A percentile compares a stretch with the other conserved stretches of the same genome.
Evolutionary conservation across 1,140 invertebrate genomes (phyloP).

Genomic region (Ctenoplectra terminalis): DNA sequence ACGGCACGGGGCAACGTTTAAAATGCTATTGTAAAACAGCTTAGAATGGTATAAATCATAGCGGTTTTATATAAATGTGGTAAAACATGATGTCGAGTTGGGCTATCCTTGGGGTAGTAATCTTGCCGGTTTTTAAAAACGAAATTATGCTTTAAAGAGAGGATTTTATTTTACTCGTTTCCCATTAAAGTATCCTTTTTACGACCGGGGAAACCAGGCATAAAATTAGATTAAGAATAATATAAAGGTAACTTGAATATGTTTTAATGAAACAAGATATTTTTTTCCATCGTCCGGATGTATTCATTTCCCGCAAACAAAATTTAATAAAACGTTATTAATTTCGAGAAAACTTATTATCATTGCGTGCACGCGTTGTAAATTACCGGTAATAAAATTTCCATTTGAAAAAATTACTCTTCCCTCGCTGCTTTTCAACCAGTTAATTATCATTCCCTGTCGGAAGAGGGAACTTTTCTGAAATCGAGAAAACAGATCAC

Average conservation of each 20-base stretch:
- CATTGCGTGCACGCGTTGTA: not conserved
- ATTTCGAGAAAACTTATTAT: not conserved
- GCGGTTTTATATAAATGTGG: not conserved
- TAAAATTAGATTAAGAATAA: not conserved
- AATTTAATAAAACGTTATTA: not conserved
- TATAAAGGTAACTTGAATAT: not conserved
- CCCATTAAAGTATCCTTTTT: not conserved
- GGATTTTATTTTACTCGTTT: not conserved
- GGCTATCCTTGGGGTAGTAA: not conserved
- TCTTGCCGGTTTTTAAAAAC: not conserved
- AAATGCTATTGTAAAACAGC: not conserved
- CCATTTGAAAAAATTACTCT: not conserved
- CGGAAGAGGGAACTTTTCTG: not conserved
- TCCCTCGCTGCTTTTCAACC: not conserved
- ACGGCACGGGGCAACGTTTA: not conserved
- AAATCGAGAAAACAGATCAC: not conserved
- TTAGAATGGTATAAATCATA: constrained; percentile 14
- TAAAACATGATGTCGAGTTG: not conserved
- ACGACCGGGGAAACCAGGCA: not conserved
- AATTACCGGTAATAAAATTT: not conserved
- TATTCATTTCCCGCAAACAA: too few species aligned
- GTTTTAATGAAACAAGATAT: not conserved
- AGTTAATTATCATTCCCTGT: not conserved
- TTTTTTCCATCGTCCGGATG: not conserved
- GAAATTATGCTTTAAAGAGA: not conserved